Percentiles rank a stretch among this genome's conserved stretches.
Conservation (phyloP, 2,888 invertebrate genomes). For the Drosophila emarginata region DNA sequence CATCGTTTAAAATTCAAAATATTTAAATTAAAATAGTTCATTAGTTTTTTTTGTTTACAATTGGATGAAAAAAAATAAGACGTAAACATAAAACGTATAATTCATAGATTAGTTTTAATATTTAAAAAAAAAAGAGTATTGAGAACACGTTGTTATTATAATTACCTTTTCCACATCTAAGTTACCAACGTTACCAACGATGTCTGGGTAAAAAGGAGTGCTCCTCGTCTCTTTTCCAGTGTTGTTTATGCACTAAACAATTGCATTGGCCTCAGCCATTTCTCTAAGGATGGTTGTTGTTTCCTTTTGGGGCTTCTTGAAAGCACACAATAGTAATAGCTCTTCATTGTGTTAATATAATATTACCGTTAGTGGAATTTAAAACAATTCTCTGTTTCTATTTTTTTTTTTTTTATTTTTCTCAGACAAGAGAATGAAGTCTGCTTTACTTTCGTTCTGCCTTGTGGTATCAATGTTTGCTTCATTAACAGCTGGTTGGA, state of each 20-base stretch:
- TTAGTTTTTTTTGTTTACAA: too few relatives aligned
- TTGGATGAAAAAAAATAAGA: too few relatives aligned
- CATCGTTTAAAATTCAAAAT: too few relatives aligned
- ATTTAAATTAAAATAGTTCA: too few relatives aligned
- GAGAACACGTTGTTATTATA: background rate
- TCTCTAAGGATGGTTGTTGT: background rate
- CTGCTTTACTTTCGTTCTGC: constrained; percentile 14
- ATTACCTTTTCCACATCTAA: too few relatives aligned
- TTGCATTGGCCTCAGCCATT: constrained; percentile 26
- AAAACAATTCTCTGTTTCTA: constrained; percentile 30
- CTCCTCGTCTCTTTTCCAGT: constrained; percentile 9
- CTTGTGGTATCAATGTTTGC: constrained; percentile 31
- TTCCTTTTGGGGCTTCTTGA: background rate
- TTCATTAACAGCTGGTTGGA: constrained; percentile 30
- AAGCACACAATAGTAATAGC: constrained; percentile 25
- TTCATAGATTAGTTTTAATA: too few relatives aligned
- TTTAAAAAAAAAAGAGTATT: background rate
- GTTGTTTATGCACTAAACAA: constrained; percentile 42
- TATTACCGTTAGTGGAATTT: constrained; percentile 30
- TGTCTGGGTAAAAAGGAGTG: too few relatives aligned
- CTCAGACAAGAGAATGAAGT: background rate
- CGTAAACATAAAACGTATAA: too few relatives aligned
- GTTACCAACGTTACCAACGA: too few relatives aligned
- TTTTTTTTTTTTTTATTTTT: constrained; percentile 3
- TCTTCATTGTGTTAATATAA: constrained; percentile 43